Evolutionary conservation across 2,113 vertebrate genomes (phyloP), one percentile per base, ranked within the genome.

Genomic region (Phocoena sinus): DNA sequence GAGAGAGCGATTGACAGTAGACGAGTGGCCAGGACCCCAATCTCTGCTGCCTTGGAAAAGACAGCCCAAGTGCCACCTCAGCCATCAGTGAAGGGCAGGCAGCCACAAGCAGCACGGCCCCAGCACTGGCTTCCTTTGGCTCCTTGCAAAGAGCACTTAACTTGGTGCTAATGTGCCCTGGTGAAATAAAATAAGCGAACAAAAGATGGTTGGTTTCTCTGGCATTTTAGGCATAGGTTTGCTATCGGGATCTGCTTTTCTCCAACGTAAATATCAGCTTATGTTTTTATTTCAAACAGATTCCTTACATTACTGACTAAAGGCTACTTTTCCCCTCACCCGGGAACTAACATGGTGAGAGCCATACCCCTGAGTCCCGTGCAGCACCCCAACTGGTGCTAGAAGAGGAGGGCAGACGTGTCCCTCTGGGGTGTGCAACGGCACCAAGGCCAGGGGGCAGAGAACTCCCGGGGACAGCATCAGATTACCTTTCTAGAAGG

Each of bases 81-180:
- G 92, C 33, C 70, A 62, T 76, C 36, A 44, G 10, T 36, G 56
- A 92, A 67, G 60, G 71, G 65, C 50, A 92, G 50, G 91, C 20
- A 38, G 60, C 85, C 33, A 10, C 50, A n/a, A 70, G 58, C 17
- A 82, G 73, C 47, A 67, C 60, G 83, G 83, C 80, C 92, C 68
- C 86, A 76, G 94, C 97, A 86, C 83, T 97, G 87, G 98, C 98
- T 86, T 8, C 73, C 92, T 62, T 95, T 97, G 89, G 53, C 96
- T 12, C 87, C 88, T 97, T 91, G 74, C 97, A 93, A 94, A 98
- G 87, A 98, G 83, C 91, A 94, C 97, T 98, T 98, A 98, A 94
- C 98, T 98, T 99, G 99, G 99, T 99, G 99, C 99, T 99, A 98
- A 97, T 94, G 94, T 98, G 98, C 93, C 98, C 96, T 98, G 97